Evolutionary conservation across 2,888 invertebrate genomes (phyloP).

Genomic region (Gerris lacustris): DNA sequence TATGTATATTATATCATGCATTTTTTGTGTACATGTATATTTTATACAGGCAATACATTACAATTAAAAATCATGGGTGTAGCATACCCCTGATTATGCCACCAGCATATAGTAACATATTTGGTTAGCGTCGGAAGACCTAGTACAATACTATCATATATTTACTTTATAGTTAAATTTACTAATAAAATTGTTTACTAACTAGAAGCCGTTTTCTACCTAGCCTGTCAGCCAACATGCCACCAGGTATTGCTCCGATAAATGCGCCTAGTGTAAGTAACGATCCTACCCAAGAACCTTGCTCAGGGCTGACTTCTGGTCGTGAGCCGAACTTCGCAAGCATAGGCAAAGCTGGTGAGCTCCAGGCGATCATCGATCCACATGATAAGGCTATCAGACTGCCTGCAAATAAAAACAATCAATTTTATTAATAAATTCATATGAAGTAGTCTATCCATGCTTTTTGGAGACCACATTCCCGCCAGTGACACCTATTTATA

Average conservation of each 20-base stretch:
- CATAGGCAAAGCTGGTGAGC: conserved; percentile 29
- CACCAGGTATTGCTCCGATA: conserved; percentile 45
- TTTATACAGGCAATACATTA: background rate
- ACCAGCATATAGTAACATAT: too few relatives aligned
- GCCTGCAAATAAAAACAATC: conserved; percentile 36
- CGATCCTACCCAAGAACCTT: conserved; percentile 47
- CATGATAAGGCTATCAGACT: conserved; percentile 46
- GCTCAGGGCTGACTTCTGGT: conserved; percentile 31
- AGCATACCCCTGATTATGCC: too few relatives aligned
- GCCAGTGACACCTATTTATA: too few relatives aligned
- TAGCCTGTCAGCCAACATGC: conserved; percentile 43
- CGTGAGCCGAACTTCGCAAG: conserved; percentile 33
- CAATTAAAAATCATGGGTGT: too few relatives aligned
- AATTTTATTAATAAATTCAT: background rate
- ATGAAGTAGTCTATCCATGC: too few relatives aligned
- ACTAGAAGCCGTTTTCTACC: conserved; percentile 45
- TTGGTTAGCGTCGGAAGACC: too few relatives aligned
- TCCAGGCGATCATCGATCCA: conserved; percentile 48
- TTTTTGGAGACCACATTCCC: too few relatives aligned
- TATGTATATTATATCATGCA: background rate
- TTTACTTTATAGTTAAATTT: too few relatives aligned
- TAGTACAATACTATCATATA: too few relatives aligned
- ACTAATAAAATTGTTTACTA: conserved; percentile 19
- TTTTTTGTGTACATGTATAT: background rate
- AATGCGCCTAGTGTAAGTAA: conserved; percentile 45